Percentiles rank a stretch among this genome's conserved stretches.
Conservation (phyloP, 2,797 vertebrate species). For the Manis crassicaudata region DNA sequence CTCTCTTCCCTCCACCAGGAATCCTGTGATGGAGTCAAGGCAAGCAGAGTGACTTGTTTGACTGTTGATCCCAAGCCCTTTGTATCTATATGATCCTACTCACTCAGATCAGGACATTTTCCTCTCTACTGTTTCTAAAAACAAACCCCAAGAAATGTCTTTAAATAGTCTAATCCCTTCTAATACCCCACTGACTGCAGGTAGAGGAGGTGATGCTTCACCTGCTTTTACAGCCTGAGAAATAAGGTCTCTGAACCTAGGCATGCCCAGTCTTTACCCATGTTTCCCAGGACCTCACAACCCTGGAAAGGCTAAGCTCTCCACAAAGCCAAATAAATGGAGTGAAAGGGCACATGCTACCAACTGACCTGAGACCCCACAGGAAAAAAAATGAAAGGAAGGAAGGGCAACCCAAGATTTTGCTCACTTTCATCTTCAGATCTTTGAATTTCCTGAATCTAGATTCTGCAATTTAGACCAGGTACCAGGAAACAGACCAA, state of each 20-base stretch:
- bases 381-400: constrained; percentile 9
- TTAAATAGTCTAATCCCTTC: neutral
- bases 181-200: neutral
- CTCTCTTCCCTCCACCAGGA: neutral
- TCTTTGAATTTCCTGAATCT: constrained; percentile 3
- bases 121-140: constrained; percentile 29
- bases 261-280: neutral
- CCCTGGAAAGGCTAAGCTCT: neutral
- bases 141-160: constrained; percentile 28
- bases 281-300: neutral
- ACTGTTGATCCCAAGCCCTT: neutral
- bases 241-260: neutral
- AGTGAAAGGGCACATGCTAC: neutral
- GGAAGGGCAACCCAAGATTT: neutral
- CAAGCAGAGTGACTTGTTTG: neutral
- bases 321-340: neutral
- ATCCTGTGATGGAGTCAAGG: neutral
- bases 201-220: neutral
- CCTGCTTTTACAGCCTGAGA: constrained; percentile 40
- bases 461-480: neutral
- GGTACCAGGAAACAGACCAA: neutral
- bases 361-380: neutral
- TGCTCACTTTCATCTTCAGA: neutral
- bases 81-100: neutral
- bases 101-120: neutral